phyloP scores from a whole-genome alignment of 2,888 invertebrate species.

The Ceriagrion tenellum region DNA sequence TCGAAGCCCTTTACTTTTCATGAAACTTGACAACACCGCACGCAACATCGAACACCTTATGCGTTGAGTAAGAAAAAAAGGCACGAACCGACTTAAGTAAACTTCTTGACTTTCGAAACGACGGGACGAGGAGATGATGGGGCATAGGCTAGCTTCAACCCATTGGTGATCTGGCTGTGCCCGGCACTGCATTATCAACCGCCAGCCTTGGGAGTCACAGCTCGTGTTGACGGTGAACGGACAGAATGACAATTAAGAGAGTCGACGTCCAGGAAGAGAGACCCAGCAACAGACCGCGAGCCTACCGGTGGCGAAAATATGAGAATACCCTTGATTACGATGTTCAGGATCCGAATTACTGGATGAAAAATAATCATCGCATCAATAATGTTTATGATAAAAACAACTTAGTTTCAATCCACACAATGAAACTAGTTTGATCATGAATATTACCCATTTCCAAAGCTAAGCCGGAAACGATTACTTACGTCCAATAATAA shows the following conservation, averaged over 20 bases:
- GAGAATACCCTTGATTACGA: background rate
- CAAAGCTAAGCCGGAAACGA: no score
- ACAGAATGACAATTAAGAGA: no score
- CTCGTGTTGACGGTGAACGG: no score
- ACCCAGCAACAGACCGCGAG: conserved; percentile 5
- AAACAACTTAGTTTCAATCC: no score
- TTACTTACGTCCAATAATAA: no score
- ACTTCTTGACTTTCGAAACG: background rate
- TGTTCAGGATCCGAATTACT: no score
- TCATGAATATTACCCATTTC: no score
- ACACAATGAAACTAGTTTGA: no score
- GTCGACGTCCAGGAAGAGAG: background rate
- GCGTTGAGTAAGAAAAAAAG: background rate
- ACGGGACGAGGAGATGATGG: background rate
- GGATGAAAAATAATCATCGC: no score
- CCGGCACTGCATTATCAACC: background rate
- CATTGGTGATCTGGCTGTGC: background rate
- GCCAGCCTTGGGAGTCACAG: background rate
- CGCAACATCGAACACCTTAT: background rate
- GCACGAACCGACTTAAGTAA: background rate
- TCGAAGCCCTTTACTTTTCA: background rate
- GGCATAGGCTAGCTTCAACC: background rate
- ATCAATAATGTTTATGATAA: no score
- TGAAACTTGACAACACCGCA: background rate
- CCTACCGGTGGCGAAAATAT: background rate